Evolutionary conservation across 2,797 vertebrate species (phyloP).

Genomic region (Pampus argenteus): DNA sequence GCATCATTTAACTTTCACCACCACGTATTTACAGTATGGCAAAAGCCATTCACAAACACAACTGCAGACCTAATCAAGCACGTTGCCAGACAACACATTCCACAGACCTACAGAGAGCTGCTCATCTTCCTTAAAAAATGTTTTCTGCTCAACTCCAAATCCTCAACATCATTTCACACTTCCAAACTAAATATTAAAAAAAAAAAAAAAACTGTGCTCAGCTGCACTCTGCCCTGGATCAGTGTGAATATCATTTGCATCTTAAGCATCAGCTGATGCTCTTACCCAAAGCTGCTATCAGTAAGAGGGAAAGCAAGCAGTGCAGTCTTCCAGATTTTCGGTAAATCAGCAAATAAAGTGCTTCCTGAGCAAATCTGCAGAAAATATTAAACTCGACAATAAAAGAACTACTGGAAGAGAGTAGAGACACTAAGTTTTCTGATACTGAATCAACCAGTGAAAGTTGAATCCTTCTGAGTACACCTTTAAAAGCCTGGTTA

Average conservation of each 20-base stretch:
- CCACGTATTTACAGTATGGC: conserved; percentile 52
- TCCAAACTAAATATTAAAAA: conserved; percentile 52
- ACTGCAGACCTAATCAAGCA: conserved; percentile 50
- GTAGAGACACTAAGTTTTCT: neutral
- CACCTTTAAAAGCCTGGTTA: neutral
- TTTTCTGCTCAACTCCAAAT: conserved; percentile 15
- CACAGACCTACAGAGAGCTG: conserved; percentile 25
- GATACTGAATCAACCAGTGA: neutral
- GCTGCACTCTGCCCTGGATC: conserved; percentile 27
- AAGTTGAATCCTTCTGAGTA: neutral
- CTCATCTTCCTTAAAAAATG: conserved; percentile 43
- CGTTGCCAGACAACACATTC: conserved; percentile 46
- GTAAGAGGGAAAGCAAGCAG: conserved; percentile 37
- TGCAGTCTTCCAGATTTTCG: conserved; percentile 13
- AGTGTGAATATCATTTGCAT: conserved; percentile 63
- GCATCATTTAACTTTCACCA: conserved; percentile 74
- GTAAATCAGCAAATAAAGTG: conserved; percentile 47
- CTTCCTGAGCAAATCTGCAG: conserved; percentile 29
- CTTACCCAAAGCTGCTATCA: conserved; percentile 51
- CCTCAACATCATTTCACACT: conserved; percentile 41
- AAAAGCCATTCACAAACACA: conserved; percentile 57
- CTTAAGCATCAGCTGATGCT: conserved; percentile 53
- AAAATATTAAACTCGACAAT: conserved; percentile 1
- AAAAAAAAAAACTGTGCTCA: conserved; percentile 41
- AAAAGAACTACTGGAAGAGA: conserved; percentile 10